Base-by-base conservation (phyloP, 1,140 invertebrate species). In the Papilio dardanus region DNA sequence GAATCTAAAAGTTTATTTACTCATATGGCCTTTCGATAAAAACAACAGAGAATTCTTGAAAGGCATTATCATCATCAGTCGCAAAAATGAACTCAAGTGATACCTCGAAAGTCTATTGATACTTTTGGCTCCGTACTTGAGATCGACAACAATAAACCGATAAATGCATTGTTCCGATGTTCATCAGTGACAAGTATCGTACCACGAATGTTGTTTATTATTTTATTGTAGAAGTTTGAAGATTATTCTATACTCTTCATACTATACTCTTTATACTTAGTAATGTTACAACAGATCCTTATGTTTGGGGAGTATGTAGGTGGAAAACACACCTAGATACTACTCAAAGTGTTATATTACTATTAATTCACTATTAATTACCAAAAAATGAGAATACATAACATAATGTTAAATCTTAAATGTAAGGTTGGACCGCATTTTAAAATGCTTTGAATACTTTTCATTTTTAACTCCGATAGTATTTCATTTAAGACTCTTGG, bases 401-500 rank as follows among this genome's bases (percentile, higher is more conserved):
- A 46, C 19, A 0, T 46, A 6, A 46, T 46, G 16, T 19, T n/a
- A 7, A 6, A 46, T n/a, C n/a, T n/a, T n/a, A 46, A 46, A n/a
- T 46, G 42, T 46, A 46, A 19, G 2, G 19, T 6, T 6, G n/a
- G 8, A 46, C 4, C 42, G 42, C 16, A 46, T 1, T n/a, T 46
- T 46, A 46, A 46, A 46, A 46, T 46, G 42, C 16, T 46, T 46
- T 42, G 3, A 42, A 46, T 46, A 46, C n/a, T 46, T 46, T 19
- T 6, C 42, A 19, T 46, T 46, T 46, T 46, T 46, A 46, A 16
- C 16, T 46, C 42, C 42, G 19, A 46, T 46, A 46, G 42, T 42
- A 42, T 46, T 46, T 46, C 42, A 46, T 46, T 46, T 46, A 46
- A 46, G 42, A 46, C 42, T 46, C 42, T 46, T 46, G 42, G 42